Conservation (phyloP, 2,888 invertebrate genomes). For the Tethea ocularis region DNA sequence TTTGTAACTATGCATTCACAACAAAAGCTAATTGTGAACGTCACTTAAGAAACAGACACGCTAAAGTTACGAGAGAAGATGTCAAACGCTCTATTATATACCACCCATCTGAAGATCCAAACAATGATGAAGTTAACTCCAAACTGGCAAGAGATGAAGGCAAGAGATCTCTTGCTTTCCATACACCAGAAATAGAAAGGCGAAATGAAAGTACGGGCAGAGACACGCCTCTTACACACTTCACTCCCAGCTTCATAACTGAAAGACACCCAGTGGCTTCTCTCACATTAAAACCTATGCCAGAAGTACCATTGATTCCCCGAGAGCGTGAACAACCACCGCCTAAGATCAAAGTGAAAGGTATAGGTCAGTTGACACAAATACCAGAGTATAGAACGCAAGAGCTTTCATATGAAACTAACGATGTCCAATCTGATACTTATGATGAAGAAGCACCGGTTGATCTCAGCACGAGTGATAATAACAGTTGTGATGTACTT, state of each 20-base stretch:
- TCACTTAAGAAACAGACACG: conserved; percentile 95
- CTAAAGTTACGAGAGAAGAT: conserved; percentile 93
- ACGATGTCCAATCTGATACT: conserved; percentile 61
- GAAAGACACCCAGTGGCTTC: conserved; percentile 74
- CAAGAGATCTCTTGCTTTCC: conserved; percentile 82
- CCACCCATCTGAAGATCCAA: conserved; percentile 93
- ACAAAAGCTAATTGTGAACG: conserved; percentile 99
- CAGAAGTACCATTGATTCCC: conserved; percentile 63
- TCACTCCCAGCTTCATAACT: conserved; percentile 70
- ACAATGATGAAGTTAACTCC: conserved; percentile 87
- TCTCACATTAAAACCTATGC: conserved; percentile 61
- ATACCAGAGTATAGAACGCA: conserved; percentile 77
- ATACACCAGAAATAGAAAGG: conserved; percentile 78
- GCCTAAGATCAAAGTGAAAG: conserved; percentile 85
- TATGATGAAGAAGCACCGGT: conserved; percentile 85
- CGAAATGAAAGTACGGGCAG: conserved; percentile 69
- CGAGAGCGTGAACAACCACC: conserved; percentile 66
- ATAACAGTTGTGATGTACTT: conserved; percentile 86
- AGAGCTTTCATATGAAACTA: conserved; percentile 61
- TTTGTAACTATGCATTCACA: conserved; percentile 98
- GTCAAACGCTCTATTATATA: conserved; percentile 94
- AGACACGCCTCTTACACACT: conserved; percentile 73
- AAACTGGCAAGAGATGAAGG: conserved; percentile 82
- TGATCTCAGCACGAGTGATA: conserved; percentile 87
- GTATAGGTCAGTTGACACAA: conserved; percentile 85